phyloP scores from a whole-genome alignment of 2,888 invertebrate genomes.

The Tethea ocularis region DNA sequence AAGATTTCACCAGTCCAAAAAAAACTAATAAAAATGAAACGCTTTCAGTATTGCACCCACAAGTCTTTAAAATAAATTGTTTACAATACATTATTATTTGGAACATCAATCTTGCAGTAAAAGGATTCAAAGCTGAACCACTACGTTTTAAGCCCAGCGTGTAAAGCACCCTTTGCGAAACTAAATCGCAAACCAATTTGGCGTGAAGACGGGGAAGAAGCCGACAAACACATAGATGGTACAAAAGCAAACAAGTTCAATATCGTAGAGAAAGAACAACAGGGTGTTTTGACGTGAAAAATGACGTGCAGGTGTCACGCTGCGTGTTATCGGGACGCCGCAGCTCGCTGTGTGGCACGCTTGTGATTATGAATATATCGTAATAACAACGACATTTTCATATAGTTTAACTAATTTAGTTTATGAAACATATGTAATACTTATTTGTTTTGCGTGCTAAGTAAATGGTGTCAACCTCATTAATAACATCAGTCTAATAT shows the following conservation, averaged over 20 bases:
- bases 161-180: conserved; percentile 33
- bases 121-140: conserved; percentile 44
- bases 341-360: conserved; percentile 37
- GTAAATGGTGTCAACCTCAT: conserved; percentile 8
- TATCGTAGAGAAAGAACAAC: conserved; percentile 57
- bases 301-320: conserved; percentile 76
- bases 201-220: conserved; percentile 54
- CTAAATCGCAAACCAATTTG: conserved; percentile 59
- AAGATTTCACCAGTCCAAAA: too few species aligned
- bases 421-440: not conserved
- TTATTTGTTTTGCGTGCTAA: not conserved
- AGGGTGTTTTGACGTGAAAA: conserved; percentile 66
- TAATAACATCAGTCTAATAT: conserved; percentile 7
- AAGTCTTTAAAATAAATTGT: not conserved
- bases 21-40: not conserved
- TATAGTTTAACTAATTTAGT: too few species aligned
- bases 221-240: conserved; percentile 45
- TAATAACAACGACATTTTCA: conserved; percentile 12
- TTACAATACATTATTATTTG: conserved; percentile 30
- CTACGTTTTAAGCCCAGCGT: conserved; percentile 34
- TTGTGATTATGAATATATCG: conserved; percentile 34
- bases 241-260: conserved; percentile 63
- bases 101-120: conserved; percentile 43
- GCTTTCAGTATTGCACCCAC: not conserved
- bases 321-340: conserved; percentile 49